A percentile compares a stretch with the other conserved stretches of the same genome.
These are phyloP conservation scores for Aphaenogaster floridana DNA, from an alignment of 1,140 invertebrate genomes.

Conservation along the genomic window DNA sequence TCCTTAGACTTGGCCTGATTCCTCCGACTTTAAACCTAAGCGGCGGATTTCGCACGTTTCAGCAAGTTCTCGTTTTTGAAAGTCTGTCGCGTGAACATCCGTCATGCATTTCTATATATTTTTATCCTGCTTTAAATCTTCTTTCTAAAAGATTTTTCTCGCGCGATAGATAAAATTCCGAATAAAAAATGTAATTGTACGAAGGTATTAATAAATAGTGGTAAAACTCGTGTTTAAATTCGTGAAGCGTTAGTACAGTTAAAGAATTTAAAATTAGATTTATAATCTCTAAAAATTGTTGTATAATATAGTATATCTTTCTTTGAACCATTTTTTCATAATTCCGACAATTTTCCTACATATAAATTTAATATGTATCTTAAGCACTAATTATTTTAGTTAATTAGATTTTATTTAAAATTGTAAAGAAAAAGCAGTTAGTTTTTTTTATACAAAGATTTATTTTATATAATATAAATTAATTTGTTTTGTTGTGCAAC, in stretches of 20 bases:
- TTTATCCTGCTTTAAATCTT: constrained; percentile 1
- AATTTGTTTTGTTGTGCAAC: neutral
- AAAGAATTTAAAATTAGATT: neutral
- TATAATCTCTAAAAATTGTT: neutral
- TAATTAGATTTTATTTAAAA: neutral
- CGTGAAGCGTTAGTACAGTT: neutral
- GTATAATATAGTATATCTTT: neutral
- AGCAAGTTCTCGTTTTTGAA: constrained; percentile 60
- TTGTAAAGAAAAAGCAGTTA: constrained; percentile 1
- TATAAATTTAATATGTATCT: neutral
- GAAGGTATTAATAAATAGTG: neutral
- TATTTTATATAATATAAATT: neutral
- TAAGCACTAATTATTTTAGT: neutral
- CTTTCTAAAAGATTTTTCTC: neutral
- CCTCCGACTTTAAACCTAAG: constrained; percentile 58
- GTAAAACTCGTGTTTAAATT: neutral
- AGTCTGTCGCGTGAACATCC: neutral
- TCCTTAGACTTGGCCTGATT: constrained; percentile 18
- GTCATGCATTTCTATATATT: constrained; percentile 14
- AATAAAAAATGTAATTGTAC: neutral
- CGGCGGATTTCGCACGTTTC: constrained; percentile 61
- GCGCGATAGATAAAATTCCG: neutral
- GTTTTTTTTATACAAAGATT: neutral
- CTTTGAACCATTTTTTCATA: neutral
- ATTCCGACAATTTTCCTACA: neutral